Base-by-base conservation (phyloP, 2,888 invertebrate genomes). In the Eremobia ochroleuca region DNA sequence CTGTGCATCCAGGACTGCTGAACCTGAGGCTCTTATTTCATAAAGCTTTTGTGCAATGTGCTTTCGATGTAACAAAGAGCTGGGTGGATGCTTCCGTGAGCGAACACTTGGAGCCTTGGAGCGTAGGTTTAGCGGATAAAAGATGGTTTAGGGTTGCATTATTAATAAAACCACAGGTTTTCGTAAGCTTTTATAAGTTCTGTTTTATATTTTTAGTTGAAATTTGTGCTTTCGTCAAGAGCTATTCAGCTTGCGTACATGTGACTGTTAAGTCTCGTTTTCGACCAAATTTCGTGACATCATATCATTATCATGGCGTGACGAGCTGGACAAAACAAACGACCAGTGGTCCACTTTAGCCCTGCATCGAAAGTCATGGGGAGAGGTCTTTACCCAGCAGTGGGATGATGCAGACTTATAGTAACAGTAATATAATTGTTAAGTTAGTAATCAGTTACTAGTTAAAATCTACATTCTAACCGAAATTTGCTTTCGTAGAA, bases 41-140 rank as follows among this genome's bases (percentile, higher is more conserved):
- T 66, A 52, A 40, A 62, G 67, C 55, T 62, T 82, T 82, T 62
- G 83, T 61, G 58, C 49, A 34, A 62, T 55, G 61, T 67, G 43
- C 73, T 59, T 52, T 49, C 49, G 31, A 46, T 34, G 11, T 64
- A 59, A 82, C 66, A 82, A 82, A 78, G 76, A 52, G 37, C 18
- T 52, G 13, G 49, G 72, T 25, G 46, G 37, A 80, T 37, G 80
- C 70, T 55, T 46, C 46, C 43, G 28, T 74, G 62, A 70, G 40
- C 40, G 28, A 52, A 43, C 43, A 37, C 49, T 68, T 64, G n/a
- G 18, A 6, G 34, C n/a, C 52, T 79, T n/a, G 62, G 21, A 25
- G 37, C 66, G 31, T 62, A 8, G 40, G 15, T 58, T 67, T 67
- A 78, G 18, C 8, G 11, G 40, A 58, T 34, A 34, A 84, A 49